phyloP scores from a whole-genome alignment of 2,888 invertebrate species.

The Cataglyphis rosenhaueri region DNA sequence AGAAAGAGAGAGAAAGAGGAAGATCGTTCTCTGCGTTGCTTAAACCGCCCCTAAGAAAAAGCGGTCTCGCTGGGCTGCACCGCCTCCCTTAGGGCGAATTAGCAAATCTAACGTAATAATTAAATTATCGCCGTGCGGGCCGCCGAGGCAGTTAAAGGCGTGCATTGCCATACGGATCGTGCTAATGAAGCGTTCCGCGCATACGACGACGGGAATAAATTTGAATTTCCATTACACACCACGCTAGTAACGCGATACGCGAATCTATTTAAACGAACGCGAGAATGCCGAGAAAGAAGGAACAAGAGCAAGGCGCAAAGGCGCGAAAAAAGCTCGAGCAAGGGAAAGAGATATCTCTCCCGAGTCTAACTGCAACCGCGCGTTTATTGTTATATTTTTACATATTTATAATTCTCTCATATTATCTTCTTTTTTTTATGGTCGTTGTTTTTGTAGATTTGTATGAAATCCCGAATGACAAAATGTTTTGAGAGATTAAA shows the following conservation, averaged over 20 bases:
- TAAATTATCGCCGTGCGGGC: slow-evolving; percentile 79
- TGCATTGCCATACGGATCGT: slow-evolving; percentile 66
- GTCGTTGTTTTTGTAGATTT: slow-evolving; percentile 7
- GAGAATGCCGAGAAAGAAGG: not conserved
- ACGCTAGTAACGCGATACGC: slow-evolving; percentile 26
- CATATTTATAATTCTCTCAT: slow-evolving; percentile 25
- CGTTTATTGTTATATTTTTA: slow-evolving; percentile 38
- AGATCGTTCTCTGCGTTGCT: slow-evolving; percentile 59
- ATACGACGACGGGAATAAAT: slow-evolving; percentile 79
- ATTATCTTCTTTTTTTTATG: not conserved
- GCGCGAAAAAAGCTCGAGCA: slow-evolving; percentile 48
- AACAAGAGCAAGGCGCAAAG: slow-evolving; percentile 16
- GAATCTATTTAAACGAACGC: not conserved
- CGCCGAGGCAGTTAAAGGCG: slow-evolving; percentile 67
- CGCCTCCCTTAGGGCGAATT: slow-evolving; percentile 76
- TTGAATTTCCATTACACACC: slow-evolving; percentile 80
- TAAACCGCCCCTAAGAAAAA: slow-evolving; percentile 73
- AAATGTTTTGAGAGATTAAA: not conserved
- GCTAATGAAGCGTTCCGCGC: slow-evolving; percentile 81
- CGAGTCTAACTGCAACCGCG: not conserved
- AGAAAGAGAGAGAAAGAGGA: not conserved
- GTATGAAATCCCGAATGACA: not conserved
- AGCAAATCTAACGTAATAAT: slow-evolving; percentile 83
- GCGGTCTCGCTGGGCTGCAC: slow-evolving; percentile 60
- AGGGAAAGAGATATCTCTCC: slow-evolving; percentile 10